phyloP scores from a whole-genome alignment of 2,888 invertebrate genomes.

The Hypena proboscidalis region DNA sequence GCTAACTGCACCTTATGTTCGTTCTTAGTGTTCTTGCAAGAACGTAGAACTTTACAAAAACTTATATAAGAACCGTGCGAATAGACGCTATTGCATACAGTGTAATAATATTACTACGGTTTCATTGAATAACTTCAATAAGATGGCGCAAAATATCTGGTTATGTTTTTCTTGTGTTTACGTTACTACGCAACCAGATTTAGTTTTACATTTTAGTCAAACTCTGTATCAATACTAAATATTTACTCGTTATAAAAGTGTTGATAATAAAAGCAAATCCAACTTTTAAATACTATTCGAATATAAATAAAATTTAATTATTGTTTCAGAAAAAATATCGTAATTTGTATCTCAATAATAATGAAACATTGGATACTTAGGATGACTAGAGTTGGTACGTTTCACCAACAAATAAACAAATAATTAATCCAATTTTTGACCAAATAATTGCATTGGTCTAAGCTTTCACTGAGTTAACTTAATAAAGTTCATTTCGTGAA shows the following conservation, averaged over 20 bases:
- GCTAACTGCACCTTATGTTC: conserved; percentile 57
- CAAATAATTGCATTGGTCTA: conserved; percentile 61
- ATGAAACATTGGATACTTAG: not conserved
- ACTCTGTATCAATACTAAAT: not conserved
- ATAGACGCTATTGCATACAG: conserved; percentile 41
- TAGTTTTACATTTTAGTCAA: conserved; percentile 1
- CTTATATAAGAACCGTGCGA: conserved; percentile 47
- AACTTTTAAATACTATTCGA: too few relatives aligned
- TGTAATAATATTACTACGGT: conserved; percentile 41
- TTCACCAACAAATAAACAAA: conserved; percentile 35
- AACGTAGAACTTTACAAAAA: conserved; percentile 40
- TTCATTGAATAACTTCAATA: conserved; percentile 45
- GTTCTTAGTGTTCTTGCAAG: conserved; percentile 10
- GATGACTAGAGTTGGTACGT: conserved; percentile 5
- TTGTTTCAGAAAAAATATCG: not conserved
- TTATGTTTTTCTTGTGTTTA: conserved; percentile 26
- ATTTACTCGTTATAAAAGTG: too few relatives aligned
- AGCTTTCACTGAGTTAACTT: conserved; percentile 63
- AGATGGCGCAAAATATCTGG: conserved; percentile 32
- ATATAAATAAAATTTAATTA: not conserved
- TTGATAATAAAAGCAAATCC: too few relatives aligned
- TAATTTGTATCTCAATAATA: not conserved
- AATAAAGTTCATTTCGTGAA: conserved; percentile 67
- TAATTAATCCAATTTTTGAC: conserved; percentile 49
- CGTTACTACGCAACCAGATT: too few relatives aligned